Conservation (phyloP, 2,888 invertebrate genomes). For the Scelioninae gen. 2 region DNA sequence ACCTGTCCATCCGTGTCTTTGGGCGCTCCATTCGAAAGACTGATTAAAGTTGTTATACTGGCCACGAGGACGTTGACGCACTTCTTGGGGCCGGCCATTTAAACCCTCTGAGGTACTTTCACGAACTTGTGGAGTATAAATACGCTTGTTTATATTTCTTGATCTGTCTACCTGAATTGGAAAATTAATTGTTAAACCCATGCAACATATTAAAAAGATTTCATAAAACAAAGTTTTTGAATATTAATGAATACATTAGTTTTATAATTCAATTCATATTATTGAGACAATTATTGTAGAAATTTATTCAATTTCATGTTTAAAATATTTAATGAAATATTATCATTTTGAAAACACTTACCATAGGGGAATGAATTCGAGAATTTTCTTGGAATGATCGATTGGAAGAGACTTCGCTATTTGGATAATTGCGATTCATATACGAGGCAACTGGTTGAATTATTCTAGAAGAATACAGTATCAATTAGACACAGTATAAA, state of each 20-base stretch:
- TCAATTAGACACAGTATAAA: too few species aligned
- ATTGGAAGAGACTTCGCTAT: conserved; percentile 66
- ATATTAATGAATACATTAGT: not conserved
- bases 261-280: too few species aligned
- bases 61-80: conserved; percentile 39
- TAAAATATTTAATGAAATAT: too few species aligned
- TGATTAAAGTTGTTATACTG: conserved; percentile 40
- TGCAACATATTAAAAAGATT: too few species aligned
- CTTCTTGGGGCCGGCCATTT: conserved; percentile 32
- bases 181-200: too few species aligned
- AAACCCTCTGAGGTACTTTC: conserved; percentile 28
- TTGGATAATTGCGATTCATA: conserved; percentile 67
- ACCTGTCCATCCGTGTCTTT: conserved; percentile 40
- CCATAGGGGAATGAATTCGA: conserved; percentile 69
- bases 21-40: conserved; percentile 43
- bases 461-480: conserved; percentile 64
- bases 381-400: conserved; percentile 68
- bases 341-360: too few species aligned
- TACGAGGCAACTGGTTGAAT: conserved; percentile 69
- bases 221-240: not conserved
- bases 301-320: too few species aligned
- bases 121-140: conserved; percentile 52
- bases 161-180: conserved; percentile 46
- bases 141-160: conserved; percentile 27
- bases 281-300: too few species aligned